Evolutionary conservation across 2,888 invertebrate species (phyloP).

Genomic region (Microctonus brassicae): DNA sequence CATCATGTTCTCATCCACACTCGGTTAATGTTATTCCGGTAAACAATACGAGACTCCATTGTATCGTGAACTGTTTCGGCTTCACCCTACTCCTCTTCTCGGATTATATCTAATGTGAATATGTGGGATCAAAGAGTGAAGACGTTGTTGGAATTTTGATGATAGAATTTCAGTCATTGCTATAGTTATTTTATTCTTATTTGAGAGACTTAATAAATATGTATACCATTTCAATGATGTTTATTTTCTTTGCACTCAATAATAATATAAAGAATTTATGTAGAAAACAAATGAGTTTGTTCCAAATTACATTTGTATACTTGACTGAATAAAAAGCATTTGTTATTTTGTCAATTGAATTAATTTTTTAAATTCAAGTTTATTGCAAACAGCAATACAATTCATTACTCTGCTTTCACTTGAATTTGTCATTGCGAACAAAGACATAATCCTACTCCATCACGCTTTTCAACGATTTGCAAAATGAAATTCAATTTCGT

Average conservation of each 20-base stretch:
- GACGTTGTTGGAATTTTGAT: not conserved
- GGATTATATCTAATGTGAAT: not conserved
- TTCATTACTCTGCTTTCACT: slow-evolving; percentile 26
- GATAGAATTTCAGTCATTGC: not conserved
- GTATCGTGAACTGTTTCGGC: not conserved
- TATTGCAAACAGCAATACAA: slow-evolving; percentile 16
- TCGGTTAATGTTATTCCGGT: slow-evolving; percentile 44
- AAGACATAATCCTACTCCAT: slow-evolving; percentile 1
- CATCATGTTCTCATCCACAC: slow-evolving; percentile 45
- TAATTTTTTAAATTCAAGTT: not conserved
- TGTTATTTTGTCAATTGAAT: not conserved
- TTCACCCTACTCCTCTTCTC: not conserved
- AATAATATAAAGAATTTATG: too few relatives aligned
- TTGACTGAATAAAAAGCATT: not conserved
- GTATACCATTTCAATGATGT: too few relatives aligned
- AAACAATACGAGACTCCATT: slow-evolving; percentile 31
- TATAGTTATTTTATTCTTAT: not conserved
- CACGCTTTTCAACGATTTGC: slow-evolving; percentile 16
- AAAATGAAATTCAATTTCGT: slow-evolving; percentile 16
- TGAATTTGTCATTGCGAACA: slow-evolving; percentile 15
- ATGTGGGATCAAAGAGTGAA: not conserved
- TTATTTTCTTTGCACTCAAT: too few relatives aligned
- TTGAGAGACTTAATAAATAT: too few relatives aligned
- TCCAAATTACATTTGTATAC: too few relatives aligned
- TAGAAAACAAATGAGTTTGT: too few relatives aligned